A percentile compares a stretch with the other conserved stretches of the same genome.
These are phyloP conservation scores for Lepus townsendii DNA, from an alignment of 2,797 vertebrate species.

Conservation along the genomic window DNA sequence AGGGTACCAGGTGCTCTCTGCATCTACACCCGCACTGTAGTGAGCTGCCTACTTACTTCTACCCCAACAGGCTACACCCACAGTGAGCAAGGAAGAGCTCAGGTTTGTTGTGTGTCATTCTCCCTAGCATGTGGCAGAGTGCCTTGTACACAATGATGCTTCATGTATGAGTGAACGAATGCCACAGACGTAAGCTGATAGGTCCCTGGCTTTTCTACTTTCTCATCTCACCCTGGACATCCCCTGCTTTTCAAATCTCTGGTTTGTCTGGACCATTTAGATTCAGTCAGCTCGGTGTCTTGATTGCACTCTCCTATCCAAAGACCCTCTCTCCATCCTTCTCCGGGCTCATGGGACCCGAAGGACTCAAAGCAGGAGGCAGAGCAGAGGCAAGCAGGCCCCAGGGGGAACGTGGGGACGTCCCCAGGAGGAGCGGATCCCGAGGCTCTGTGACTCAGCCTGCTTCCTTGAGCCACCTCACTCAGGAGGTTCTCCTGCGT, in stretches of 20 bases:
- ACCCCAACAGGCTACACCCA: not conserved
- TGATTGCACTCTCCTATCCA: not conserved
- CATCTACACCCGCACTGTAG: not conserved
- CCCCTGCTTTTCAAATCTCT: conserved; percentile 35
- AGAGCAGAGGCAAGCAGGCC: not conserved
- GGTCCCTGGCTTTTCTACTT: not conserved
- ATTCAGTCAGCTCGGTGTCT: not conserved
- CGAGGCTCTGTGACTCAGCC: not conserved
- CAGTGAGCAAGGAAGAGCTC: not conserved
- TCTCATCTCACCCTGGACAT: not conserved
- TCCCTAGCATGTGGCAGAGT: not conserved
- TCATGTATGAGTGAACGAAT: not conserved
- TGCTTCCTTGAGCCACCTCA: not conserved
- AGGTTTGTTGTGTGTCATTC: not conserved
- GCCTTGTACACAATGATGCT: not conserved
- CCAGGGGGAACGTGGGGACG: not conserved
- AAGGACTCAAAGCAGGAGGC: not conserved
- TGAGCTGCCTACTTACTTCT: not conserved
- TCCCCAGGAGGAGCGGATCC: accelerated
- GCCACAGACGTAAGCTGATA: not conserved
- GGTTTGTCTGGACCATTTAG: not conserved
- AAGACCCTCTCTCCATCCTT: not conserved
- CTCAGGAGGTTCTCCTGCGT: not conserved
- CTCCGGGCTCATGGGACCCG: not conserved
- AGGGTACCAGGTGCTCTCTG: not conserved